Conservation (phyloP, 1,140 invertebrate genomes). For the Eupeodes corollae region DNA sequence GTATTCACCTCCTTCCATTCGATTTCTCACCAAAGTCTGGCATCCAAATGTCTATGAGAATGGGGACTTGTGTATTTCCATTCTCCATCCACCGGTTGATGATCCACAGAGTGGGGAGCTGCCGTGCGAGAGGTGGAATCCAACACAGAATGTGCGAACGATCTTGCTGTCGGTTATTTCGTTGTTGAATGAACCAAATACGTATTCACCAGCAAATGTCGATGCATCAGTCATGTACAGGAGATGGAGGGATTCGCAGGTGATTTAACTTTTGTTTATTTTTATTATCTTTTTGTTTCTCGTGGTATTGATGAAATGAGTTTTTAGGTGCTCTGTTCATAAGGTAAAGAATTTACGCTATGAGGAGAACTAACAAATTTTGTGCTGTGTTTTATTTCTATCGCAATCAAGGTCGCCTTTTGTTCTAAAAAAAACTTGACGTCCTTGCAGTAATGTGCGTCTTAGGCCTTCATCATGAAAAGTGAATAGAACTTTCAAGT, state of each 20-base stretch:
- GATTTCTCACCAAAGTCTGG: slow-evolving; percentile 98
- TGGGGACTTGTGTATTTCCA: slow-evolving; percentile 98
- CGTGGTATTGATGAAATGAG: too few relatives aligned
- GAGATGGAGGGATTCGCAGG: slow-evolving; percentile 93
- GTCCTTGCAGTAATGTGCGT: too few relatives aligned
- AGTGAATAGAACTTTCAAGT: too few relatives aligned
- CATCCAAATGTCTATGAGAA: slow-evolving; percentile 99
- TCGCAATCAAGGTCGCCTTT: too few relatives aligned
- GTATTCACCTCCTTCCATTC: slow-evolving; percentile 93
- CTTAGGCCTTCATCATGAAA: too few relatives aligned
- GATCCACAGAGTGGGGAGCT: slow-evolving; percentile 96
- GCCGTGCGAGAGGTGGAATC: slow-evolving; percentile 99
- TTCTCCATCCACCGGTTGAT: slow-evolving; percentile 96
- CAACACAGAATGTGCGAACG: slow-evolving; percentile 97
- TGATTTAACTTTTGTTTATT: slow-evolving; percentile 7
- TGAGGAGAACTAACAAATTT: too few relatives aligned
- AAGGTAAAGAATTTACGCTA: too few relatives aligned
- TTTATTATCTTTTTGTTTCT: too few relatives aligned
- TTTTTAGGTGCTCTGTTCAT: too few relatives aligned
- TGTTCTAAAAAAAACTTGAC: too few relatives aligned
- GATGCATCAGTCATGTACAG: slow-evolving; percentile 99
- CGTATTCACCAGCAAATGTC: slow-evolving; percentile 97
- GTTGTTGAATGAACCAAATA: slow-evolving; percentile 97
- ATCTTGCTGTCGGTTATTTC: slow-evolving; percentile 97
- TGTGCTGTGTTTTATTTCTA: too few relatives aligned